A percentile compares a stretch with the other conserved stretches of the same genome.
These are phyloP conservation scores for honey bee (Apis mellifera) DNA, from an alignment of 1,140 invertebrate genomes.

Conservation along the genomic window Amel_HAv3.1 CM009938.2:4561001-4561500, in stretches of 20 bases:
- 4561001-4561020: not conserved
- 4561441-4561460: too few relatives aligned
- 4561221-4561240: constrained; percentile 8
- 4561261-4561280: not conserved
- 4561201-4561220: constrained; percentile 26
- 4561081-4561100: constrained; percentile 27
- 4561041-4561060: not conserved
- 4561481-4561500: too few relatives aligned
- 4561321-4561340: not conserved
- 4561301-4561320: not conserved
- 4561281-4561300: not conserved
- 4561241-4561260: constrained; percentile 7
- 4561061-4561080: constrained; percentile 21
- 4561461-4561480: too few relatives aligned
- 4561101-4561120: constrained; percentile 36
- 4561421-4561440: too few relatives aligned
- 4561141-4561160: constrained; percentile 37
- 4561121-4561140: constrained; percentile 7
- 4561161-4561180: constrained; percentile 21
- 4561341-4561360: too few relatives aligned
- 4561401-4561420: not conserved
- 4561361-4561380: too few relatives aligned
- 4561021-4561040: not conserved
- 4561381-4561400: not conserved
- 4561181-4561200: constrained; percentile 7